phyloP scores from a whole-genome alignment of 2,888 invertebrate species.

The Drosophila hamatofila region DNA sequence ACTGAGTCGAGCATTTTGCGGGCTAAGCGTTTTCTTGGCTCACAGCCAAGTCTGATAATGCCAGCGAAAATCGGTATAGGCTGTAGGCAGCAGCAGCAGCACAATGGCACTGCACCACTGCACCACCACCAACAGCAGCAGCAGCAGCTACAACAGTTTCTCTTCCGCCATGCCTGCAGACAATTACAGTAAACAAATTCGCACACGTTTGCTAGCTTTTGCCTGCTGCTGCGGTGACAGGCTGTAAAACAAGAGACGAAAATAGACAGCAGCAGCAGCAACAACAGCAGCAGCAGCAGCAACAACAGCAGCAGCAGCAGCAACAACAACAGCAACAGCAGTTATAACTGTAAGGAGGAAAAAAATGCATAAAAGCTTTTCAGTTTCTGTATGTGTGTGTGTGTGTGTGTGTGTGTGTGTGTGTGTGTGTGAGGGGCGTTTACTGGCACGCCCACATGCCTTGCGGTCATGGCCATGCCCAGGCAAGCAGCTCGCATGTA shows the following conservation, averaged over 20 bases:
- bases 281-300: neutral
- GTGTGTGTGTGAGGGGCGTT: slow-evolving; percentile 12
- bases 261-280: slow-evolving; percentile 53
- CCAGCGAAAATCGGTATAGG: slow-evolving; percentile 29
- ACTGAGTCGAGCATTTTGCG: slow-evolving; percentile 61
- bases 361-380: slow-evolving; percentile 36
- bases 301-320: neutral
- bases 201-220: slow-evolving; percentile 64
- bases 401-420: slow-evolving; percentile 10
- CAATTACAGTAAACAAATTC: slow-evolving; percentile 81
- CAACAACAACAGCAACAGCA: slow-evolving; percentile 4
- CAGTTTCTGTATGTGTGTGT: slow-evolving; percentile 17
- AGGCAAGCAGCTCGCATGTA: slow-evolving; percentile 46
- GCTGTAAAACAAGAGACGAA: slow-evolving; percentile 71
- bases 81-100: slow-evolving; percentile 44
- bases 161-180: slow-evolving; percentile 52
- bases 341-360: slow-evolving; percentile 24
- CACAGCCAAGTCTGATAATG: slow-evolving; percentile 69
- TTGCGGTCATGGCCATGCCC: slow-evolving; percentile 72
- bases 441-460: slow-evolving; percentile 36
- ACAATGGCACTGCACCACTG: slow-evolving; percentile 43
- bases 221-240: slow-evolving; percentile 57
- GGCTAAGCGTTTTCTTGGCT: slow-evolving; percentile 70
- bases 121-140: slow-evolving; percentile 1
- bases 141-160: slow-evolving; percentile 2